Evolutionary conservation across 2,888 invertebrate species (phyloP).

Genomic region (Platycheirus albimanus): DNA sequence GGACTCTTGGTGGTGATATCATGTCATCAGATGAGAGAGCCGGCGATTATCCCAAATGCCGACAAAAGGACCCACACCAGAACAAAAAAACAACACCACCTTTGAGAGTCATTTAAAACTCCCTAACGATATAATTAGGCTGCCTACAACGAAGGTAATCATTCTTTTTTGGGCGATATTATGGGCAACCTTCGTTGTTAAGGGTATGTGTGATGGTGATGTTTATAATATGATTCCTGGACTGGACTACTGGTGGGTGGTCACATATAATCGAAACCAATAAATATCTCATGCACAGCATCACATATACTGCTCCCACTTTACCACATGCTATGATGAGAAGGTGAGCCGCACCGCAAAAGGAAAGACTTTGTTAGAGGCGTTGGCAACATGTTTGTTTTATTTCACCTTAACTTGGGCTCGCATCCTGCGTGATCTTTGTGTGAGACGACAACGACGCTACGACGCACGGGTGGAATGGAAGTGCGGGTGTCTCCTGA

Average conservation of each 20-base stretch:
- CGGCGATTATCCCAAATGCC: slow-evolving; percentile 63
- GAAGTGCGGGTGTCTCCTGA: slow-evolving; percentile 55
- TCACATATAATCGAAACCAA: slow-evolving; percentile 67
- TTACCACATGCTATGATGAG: not conserved
- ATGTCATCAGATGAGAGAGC: slow-evolving; percentile 73
- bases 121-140: slow-evolving; percentile 74
- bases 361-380: slow-evolving; percentile 58
- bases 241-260: slow-evolving; percentile 66
- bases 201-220: slow-evolving; percentile 71
- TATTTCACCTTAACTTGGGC: slow-evolving; percentile 55
- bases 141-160: slow-evolving; percentile 65
- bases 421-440: slow-evolving; percentile 44
- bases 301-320: slow-evolving; percentile 17
- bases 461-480: slow-evolving; percentile 14
- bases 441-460: too few species aligned
- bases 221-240: slow-evolving; percentile 55
- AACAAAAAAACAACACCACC: slow-evolving; percentile 43
- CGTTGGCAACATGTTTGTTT: slow-evolving; percentile 73
- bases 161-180: slow-evolving; percentile 48
- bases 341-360: slow-evolving; percentile 45
- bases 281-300: slow-evolving; percentile 61
- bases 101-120: slow-evolving; percentile 69
- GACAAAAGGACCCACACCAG: slow-evolving; percentile 60
- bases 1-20: slow-evolving; percentile 59
- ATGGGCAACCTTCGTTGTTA: slow-evolving; percentile 36